Percentiles rank a stretch among this genome's conserved stretches.
Conservation (phyloP, 2,797 vertebrate genomes). For the Scarus forsteni region DNA sequence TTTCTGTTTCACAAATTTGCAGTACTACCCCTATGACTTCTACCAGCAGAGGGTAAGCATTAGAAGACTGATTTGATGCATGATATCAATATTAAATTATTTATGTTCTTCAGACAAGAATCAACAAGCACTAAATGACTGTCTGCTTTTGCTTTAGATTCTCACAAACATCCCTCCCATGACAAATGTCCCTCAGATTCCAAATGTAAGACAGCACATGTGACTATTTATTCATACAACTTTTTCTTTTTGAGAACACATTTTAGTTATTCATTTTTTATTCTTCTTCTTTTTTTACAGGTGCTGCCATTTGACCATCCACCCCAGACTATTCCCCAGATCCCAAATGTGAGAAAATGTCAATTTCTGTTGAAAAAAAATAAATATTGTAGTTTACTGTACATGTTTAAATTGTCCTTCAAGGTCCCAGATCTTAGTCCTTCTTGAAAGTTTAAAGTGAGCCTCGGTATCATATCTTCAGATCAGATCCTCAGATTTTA, state of each 20-base stretch:
- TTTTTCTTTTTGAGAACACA: too few species aligned
- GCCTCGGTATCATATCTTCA: too few species aligned
- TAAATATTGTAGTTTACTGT: background rate
- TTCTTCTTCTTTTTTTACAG: constrained; percentile 54
- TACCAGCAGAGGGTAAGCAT: constrained; percentile 77
- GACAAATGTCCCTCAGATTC: constrained; percentile 62
- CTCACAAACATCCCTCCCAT: constrained; percentile 70
- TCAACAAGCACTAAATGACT: background rate
- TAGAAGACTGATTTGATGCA: background rate
- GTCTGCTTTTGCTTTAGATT: constrained; percentile 69
- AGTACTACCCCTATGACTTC: constrained; percentile 86
- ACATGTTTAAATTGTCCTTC: background rate
- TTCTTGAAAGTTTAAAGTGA: too few species aligned
- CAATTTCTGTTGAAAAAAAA: too few species aligned
- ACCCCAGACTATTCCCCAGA: constrained; percentile 69
- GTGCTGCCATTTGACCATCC: constrained; percentile 71
- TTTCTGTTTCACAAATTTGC: constrained; percentile 34
- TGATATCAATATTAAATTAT: background rate
- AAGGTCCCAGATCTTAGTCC: too few species aligned
- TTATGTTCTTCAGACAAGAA: background rate
- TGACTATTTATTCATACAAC: background rate
- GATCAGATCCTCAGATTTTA: too few species aligned
- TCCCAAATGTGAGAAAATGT: constrained; percentile 71
- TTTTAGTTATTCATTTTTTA: too few species aligned
- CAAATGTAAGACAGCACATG: constrained; percentile 57